Evolutionary conservation across 2,797 vertebrate genomes (phyloP).

Genomic region (Gallinago stenura): DNA sequence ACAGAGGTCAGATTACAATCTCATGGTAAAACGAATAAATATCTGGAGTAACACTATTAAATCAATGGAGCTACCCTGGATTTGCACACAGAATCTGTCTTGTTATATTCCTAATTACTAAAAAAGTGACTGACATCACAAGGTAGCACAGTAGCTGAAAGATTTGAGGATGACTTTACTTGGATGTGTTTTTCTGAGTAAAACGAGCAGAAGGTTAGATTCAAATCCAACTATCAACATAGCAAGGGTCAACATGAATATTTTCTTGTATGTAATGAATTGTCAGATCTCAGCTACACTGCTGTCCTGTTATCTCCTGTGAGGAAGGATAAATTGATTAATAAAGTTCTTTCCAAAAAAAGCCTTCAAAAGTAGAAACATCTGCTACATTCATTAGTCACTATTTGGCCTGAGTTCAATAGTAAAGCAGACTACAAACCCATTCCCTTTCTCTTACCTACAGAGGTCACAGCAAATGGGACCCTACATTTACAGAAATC

Average conservation of each 20-base stretch:
- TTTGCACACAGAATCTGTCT: neutral
- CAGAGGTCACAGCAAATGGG: neutral
- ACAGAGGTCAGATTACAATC: neutral
- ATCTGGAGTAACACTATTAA: neutral
- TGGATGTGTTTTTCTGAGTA: neutral
- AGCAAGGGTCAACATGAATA: neutral
- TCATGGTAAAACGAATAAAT: neutral
- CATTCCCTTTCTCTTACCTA: constrained; percentile 29
- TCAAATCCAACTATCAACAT: neutral
- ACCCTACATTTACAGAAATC: neutral
- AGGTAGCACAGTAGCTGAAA: neutral
- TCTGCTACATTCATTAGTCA: constrained; percentile 70
- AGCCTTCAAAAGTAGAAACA: constrained; percentile 63
- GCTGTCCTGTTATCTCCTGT: constrained; percentile 39
- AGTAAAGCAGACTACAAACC: constrained; percentile 26
- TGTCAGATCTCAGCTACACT: constrained; percentile 26
- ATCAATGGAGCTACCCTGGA: neutral
- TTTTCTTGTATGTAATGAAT: constrained; percentile 46
- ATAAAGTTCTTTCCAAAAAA: constrained; percentile 55
- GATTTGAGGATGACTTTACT: neutral
- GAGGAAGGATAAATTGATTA: constrained; percentile 64
- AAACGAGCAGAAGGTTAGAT: constrained; percentile 4
- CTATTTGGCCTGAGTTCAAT: constrained; percentile 61
- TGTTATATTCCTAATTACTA: neutral
- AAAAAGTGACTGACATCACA: neutral